Evolutionary conservation across 2,888 invertebrate genomes (phyloP).

Genomic region (Heliconius charithonia): DNA sequence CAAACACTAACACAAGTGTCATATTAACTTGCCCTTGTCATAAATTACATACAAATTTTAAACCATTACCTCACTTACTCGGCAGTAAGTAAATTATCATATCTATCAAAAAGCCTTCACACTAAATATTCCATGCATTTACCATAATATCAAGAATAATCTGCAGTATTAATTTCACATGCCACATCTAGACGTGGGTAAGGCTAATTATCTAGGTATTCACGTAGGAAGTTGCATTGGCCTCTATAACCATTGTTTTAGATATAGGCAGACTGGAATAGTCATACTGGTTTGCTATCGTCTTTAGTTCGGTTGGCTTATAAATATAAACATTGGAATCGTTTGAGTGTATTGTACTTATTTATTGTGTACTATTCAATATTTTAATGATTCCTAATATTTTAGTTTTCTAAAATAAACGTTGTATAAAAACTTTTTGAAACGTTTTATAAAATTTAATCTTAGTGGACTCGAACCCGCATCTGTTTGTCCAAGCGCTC

Average conservation of each 20-base stretch:
- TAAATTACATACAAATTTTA: background rate
- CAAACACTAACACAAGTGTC: background rate
- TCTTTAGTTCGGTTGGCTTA: background rate
- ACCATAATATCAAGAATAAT: conserved; percentile 33
- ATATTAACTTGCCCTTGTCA: background rate
- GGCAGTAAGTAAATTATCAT: conserved; percentile 2
- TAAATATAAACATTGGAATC: background rate
- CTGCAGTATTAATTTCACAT: conserved; percentile 72
- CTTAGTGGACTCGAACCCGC: background rate
- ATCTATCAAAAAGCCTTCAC: conserved; percentile 34
- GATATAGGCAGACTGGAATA: conserved; percentile 50
- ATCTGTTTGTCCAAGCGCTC: background rate
- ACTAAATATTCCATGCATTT: conserved; percentile 28
- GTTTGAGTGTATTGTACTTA: background rate
- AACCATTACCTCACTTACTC: conserved; percentile 15
- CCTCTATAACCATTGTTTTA: conserved; percentile 61
- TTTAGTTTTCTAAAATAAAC: background rate
- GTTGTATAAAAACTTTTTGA: too few species aligned
- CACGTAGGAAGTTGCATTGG: conserved; percentile 72
- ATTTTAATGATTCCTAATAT: background rate
- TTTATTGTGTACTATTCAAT: background rate
- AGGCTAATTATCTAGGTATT: conserved; percentile 64
- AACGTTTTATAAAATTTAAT: background rate
- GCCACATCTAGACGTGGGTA: conserved; percentile 70
- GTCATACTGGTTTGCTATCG: conserved; percentile 28